Base-by-base conservation (phyloP, 2,113 vertebrate species). In the Gambusia affinis region DNA sequence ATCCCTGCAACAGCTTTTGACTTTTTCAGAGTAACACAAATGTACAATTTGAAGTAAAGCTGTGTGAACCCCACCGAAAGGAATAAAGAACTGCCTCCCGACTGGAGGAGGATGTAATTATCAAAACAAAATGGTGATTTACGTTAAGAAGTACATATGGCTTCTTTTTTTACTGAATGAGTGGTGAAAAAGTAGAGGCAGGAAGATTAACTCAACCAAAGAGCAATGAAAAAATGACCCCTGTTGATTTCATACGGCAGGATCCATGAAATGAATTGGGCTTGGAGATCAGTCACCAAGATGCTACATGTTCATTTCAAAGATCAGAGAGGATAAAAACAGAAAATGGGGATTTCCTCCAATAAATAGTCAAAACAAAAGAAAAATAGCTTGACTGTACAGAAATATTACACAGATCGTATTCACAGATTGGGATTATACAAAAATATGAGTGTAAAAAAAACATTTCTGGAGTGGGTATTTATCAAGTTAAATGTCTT, bases 311-410 rank as follows among this genome's bases (percentile, higher is more conserved):
- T 57, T 57, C 22, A 42, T 47, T 70, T 81, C 74, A 82, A 60
- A 29, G 47, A 14, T 70, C 28, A 19, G 19, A 71, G 2, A 42
- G 35, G 29, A 4, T 39, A 71, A 70, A 73, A 29, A 65, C 5
- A 47, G 17, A 80, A 82, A 87, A 12, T 12, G 73, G 39, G 0
- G 19, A 73, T 28, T 65, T 19, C 7, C 3, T 80, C 72, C 83
- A 92, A 92, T 92, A 92, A 92, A 92, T 92, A 92, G 0, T 62
- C 24, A 57, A 68, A 37, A 14, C 27, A 27, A 42, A 42, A 12
- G 67, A 80, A 71, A 75, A 68, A 35, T 35, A 35, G 67, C 15
- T 68, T 64, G 15, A 31, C 88, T 92, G 71, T 90, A 91, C 88
- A 85, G 17, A 77, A 24, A 83, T 85, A 78, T 88, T 85, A 84